Evolutionary conservation across 2,888 invertebrate species (phyloP).

Genomic region (Callyntrura guangdongensis): DNA sequence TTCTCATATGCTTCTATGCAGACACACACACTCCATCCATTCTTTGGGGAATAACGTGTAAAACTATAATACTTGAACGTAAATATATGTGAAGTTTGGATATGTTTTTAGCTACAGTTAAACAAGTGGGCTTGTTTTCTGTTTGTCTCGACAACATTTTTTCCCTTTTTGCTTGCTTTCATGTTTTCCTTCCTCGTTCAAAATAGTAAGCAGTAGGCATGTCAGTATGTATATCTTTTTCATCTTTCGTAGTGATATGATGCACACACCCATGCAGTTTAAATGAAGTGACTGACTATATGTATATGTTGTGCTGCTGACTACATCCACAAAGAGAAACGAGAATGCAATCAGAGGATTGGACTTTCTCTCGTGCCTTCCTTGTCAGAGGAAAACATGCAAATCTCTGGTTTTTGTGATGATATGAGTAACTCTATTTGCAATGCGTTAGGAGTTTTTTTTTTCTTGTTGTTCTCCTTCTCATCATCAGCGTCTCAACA

Average conservation of each 20-base stretch:
- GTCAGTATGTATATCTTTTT: neutral
- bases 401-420: conserved; percentile 69
- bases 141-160: neutral
- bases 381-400: conserved; percentile 66
- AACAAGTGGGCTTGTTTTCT: conserved; percentile 26
- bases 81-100: neutral
- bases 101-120: conserved; percentile 13
- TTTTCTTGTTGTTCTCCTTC: conserved; percentile 40
- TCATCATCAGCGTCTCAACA: conserved; percentile 40
- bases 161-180: neutral
- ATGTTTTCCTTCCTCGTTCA: neutral
- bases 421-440: neutral
- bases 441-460: conserved; percentile 40
- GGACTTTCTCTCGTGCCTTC: conserved; percentile 67
- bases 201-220: neutral
- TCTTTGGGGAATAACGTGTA: conserved; percentile 70
- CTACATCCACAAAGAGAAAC: neutral
- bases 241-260: conserved; percentile 59
- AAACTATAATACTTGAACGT: conserved; percentile 56
- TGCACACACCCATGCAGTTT: conserved; percentile 31
- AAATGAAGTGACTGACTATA: conserved; percentile 64
- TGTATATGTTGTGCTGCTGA: too few relatives aligned
- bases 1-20: neutral
- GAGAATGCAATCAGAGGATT: conserved; percentile 74
- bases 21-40: conserved; percentile 1